Base-by-base conservation (phyloP, 2,113 vertebrate species). In the Myotis yumanensis region DNA sequence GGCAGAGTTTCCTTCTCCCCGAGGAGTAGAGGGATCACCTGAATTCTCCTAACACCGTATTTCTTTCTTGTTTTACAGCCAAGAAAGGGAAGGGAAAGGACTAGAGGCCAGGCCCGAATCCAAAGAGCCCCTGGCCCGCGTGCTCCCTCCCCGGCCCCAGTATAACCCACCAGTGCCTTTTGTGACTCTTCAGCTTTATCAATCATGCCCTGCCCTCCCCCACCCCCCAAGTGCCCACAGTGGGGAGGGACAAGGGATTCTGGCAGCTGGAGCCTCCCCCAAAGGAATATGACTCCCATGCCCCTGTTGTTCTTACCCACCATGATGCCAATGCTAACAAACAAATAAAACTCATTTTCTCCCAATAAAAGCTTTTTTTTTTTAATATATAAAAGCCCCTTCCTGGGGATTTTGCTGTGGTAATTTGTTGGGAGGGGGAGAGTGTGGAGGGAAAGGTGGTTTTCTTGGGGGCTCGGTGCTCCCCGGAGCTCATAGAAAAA, bases 11-110 rank as follows among this genome's bases (percentile, higher is more conserved):
- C 57, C 64, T 46, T 40, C 35, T 73, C 69, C 37, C 22, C 4
- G 10, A 7, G 20, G 54, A 69, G 8, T 1, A 9, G 51, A 7
- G 9, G 37, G 22, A 48, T 52, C n/a, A 3, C 37, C 25, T 0
- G 16, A 40, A 28, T 32, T 11, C 35, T 9, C 7, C 93, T 98
- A 93, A 98, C 17, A 4, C 5, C 0, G 64, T 52, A 3, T 96
- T 88, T 96, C 46, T 62, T 95, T 82, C 97, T 85, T 97, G 95
- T 98, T 93, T 84, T 92, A 68, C 98, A 99, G 99, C 98, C 95
- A 99, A 99, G 96, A 99, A 99, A 96, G 98, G 98, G 95, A 99
- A 98, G 82, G 98, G 98, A 75, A 99, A 99, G 96, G 98, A 99
- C 89, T 99, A 98, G 93, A 92, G 11, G 0, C 91, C 92, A 20